These are phyloP conservation scores for Otus sunia DNA, from an alignment of 2,113 vertebrate species.

Conservation along the genomic window DNA sequence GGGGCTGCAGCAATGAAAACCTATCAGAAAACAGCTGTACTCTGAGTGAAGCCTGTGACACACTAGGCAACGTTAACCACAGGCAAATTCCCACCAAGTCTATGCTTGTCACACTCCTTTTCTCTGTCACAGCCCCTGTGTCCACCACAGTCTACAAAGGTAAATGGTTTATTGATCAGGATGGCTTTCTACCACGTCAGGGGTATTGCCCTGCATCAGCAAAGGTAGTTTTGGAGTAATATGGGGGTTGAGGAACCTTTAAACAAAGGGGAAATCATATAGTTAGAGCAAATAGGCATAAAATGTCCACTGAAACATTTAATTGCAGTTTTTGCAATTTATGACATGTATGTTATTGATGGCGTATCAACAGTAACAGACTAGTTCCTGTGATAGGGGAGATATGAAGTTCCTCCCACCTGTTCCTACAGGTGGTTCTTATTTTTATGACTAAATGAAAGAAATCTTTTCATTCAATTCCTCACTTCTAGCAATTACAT, in stretches of 20 bases:
- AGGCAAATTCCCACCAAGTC: not conserved
- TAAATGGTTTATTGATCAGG: not conserved
- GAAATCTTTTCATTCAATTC: not conserved
- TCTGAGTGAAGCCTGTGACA: not conserved
- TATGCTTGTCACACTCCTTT: not conserved
- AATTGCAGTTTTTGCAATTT: not conserved
- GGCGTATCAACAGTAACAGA: not conserved
- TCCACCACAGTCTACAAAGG: not conserved
- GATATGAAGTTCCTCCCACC: not conserved
- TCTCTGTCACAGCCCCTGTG: not conserved
- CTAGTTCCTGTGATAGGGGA: not conserved
- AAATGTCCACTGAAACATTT: not conserved
- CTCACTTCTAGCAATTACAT: not conserved
- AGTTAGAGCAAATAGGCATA: not conserved
- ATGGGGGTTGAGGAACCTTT: not conserved
- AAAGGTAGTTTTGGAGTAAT: not conserved
- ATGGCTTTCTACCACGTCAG: not conserved
- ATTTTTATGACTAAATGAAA: not conserved
- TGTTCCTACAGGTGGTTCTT: not conserved
- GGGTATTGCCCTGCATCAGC: not conserved
- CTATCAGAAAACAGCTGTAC: not conserved
- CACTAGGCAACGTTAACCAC: not conserved
- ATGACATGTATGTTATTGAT: not conserved
- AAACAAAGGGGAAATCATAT: not conserved
- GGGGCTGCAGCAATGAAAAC: not conserved